A percentile compares a stretch with the other conserved stretches of the same genome.
Evolutionary conservation across 1,140 invertebrate species (phyloP).

Genomic region (Saccostrea glomerata): DNA sequence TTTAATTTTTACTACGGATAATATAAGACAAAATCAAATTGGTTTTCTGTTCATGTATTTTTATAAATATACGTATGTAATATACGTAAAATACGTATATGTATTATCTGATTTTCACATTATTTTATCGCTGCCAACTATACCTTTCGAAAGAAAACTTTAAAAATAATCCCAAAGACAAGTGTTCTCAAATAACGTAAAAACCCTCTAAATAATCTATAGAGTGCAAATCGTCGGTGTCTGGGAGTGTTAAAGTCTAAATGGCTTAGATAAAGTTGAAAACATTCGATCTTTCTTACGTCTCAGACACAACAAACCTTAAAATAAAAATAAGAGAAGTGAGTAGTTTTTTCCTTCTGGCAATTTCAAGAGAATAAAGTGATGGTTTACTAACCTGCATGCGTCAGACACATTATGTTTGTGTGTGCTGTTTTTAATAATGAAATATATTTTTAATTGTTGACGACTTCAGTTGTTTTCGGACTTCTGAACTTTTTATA

Average conservation of each 20-base stretch:
- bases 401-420: not conserved
- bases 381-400: not conserved
- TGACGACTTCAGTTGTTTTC: not conserved
- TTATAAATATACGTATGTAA: too few species aligned
- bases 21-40: too few species aligned
- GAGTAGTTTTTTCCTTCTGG: not conserved
- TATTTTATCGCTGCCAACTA: too few species aligned
- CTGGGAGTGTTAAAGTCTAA: not conserved
- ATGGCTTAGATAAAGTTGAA: not conserved
- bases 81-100: too few species aligned
- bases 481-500: too few species aligned
- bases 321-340: not conserved
- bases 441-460: not conserved
- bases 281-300: not conserved
- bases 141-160: too few species aligned
- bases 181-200: not conserved
- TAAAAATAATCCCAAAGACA: too few species aligned
- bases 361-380: not conserved
- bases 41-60: too few species aligned
- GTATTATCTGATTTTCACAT: too few species aligned
- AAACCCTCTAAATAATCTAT: not conserved
- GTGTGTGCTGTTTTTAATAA: slow-evolving; percentile 3
- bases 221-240: not conserved
- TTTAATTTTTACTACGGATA: too few species aligned
- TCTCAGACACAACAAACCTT: slow-evolving; percentile 7